Percentiles rank a stretch among this genome's conserved stretches.
Conservation (phyloP, 2,113 vertebrate genomes). For the Rhinolophus ferrumequinum region DNA sequence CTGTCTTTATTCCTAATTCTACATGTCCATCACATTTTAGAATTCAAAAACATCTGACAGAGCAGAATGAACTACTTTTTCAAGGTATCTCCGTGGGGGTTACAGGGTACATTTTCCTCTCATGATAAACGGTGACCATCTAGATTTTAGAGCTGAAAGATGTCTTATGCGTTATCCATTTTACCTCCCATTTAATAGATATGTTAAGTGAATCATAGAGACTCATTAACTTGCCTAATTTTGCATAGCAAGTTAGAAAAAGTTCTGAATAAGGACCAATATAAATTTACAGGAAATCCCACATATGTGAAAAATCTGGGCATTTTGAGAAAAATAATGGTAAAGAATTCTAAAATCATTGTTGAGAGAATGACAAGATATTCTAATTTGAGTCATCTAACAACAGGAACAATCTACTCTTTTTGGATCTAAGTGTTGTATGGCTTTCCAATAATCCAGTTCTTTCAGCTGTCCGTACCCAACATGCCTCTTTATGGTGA, state of each 20-base stretch:
- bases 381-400: conserved; percentile 30
- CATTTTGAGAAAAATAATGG: not conserved
- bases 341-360: conserved; percentile 18
- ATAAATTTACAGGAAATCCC: not conserved
- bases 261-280: not conserved
- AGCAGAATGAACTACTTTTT: conserved; percentile 1
- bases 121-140: not conserved
- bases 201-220: not conserved
- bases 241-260: not conserved
- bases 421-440: not conserved
- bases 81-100: not conserved
- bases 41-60: not conserved
- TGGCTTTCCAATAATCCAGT: conserved; percentile 14
- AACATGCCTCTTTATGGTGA: conserved; percentile 57
- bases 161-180: not conserved
- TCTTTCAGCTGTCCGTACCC: conserved; percentile 15
- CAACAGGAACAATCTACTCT: not conserved
- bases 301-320: conserved; percentile 65
- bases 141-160: not conserved
- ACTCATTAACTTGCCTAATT: not conserved
- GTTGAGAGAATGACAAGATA: not conserved
- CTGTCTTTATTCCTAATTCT: not conserved
- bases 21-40: not conserved
- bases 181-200: not conserved
- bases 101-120: not conserved